Percentiles rank a stretch among this genome's conserved stretches.
Evolutionary conservation across 1,140 invertebrate genomes (phyloP).

Genomic region (Lasioglossum baleicum): DNA sequence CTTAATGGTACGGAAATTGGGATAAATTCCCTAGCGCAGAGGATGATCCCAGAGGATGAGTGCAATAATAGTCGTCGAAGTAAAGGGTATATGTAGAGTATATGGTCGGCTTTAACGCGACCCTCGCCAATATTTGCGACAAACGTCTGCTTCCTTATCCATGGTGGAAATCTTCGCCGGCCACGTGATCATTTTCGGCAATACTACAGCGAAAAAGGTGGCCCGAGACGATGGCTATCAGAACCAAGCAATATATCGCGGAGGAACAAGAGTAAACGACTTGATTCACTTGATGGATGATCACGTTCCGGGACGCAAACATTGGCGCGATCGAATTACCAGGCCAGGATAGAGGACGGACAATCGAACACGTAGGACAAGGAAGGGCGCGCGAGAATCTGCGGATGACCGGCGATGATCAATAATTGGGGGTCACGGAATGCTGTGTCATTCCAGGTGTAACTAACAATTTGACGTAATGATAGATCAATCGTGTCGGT

Average conservation of each 20-base stretch:
- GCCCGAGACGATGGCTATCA: not conserved
- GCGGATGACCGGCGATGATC: conserved; percentile 29
- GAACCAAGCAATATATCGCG: conserved; percentile 12
- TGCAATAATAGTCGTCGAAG: no score
- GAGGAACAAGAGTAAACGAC: conserved; percentile 12
- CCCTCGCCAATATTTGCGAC: not conserved
- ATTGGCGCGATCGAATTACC: conserved; percentile 44
- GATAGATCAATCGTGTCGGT: conserved; percentile 52
- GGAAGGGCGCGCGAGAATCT: not conserved
- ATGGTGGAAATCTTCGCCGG: not conserved
- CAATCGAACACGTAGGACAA: not conserved
- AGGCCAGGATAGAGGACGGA: not conserved
- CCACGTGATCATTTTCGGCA: not conserved
- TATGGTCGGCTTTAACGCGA: no score
- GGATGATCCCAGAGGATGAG: no score
- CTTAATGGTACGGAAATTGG: no score
- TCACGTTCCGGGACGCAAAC: conserved; percentile 37
- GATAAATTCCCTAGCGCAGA: no score
- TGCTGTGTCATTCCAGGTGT: conserved; percentile 30
- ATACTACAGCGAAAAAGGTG: conserved; percentile 9
- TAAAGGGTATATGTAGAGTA: no score
- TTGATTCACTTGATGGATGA: conserved; percentile 55
- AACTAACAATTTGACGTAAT: conserved; percentile 48
- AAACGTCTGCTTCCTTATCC: not conserved
- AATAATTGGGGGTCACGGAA: conserved; percentile 29